Evolutionary conservation across 1,140 invertebrate genomes (phyloP).

Genomic region (Oncopodura yosiiana): DNA sequence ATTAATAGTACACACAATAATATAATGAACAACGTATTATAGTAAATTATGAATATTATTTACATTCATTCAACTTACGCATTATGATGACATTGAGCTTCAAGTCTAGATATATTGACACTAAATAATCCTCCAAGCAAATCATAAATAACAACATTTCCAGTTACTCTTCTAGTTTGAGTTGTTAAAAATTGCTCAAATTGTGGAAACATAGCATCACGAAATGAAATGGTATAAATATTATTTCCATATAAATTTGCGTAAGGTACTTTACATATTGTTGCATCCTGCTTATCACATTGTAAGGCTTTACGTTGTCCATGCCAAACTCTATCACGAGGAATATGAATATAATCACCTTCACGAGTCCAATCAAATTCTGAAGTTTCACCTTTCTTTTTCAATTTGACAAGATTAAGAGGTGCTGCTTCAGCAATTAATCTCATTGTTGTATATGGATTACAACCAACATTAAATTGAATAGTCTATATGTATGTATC

Average conservation of each 20-base stretch:
- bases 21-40: not conserved
- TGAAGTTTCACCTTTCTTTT: not conserved
- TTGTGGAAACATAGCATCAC: slow-evolving; percentile 12
- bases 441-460: slow-evolving; percentile 17
- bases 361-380: not conserved
- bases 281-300: not conserved
- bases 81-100: slow-evolving; percentile 12
- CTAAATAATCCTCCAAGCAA: slow-evolving; percentile 11
- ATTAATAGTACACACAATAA: not conserved
- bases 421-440: slow-evolving; percentile 15
- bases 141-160: slow-evolving; percentile 26
- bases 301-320: slow-evolving; percentile 7
- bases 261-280: slow-evolving; percentile 2
- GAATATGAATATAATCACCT: slow-evolving; percentile 3
- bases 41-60: not conserved
- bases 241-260: slow-evolving; percentile 12
- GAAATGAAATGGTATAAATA: slow-evolving; percentile 14
- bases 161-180: slow-evolving; percentile 17
- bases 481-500: slow-evolving; percentile 24
- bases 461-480: slow-evolving; percentile 29
- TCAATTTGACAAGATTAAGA: not conserved
- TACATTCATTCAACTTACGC: slow-evolving; percentile 3
- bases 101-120: not conserved
- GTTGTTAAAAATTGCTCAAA: slow-evolving; percentile 29
- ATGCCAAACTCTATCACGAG: slow-evolving; percentile 1